Evolutionary conservation across 2,888 invertebrate genomes (phyloP), one percentile per base, ranked within the genome.

Genomic region (Hyppa rectilinea): DNA sequence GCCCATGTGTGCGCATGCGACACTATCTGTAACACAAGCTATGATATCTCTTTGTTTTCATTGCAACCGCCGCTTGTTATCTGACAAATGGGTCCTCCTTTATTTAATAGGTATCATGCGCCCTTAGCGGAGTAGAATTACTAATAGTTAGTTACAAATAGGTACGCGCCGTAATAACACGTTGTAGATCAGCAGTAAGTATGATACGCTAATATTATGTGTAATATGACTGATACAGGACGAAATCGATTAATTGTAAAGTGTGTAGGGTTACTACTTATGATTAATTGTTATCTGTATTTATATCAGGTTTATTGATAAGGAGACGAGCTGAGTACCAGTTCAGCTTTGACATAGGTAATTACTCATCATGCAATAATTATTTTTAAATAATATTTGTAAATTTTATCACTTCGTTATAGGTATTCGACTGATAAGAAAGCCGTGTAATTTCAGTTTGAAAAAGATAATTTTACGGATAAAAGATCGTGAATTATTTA

Each of bases 1-100:
- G 59, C 36, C 45, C 68, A 75, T 81, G 80, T 81, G 71, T 74
- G 63, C 29, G 66, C 43, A 7, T 76, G 68, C 78, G 84, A 79
- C 71, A 77, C 77, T 84, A 87, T 88, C 86, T 81, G 80, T 87
- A 86, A 89, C 88, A 90, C 89, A 87, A 86, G 85, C 81, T 78
- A 84, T 85, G 88, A 89, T 91, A 92, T 90, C 87, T 92, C 91
- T 92, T 92, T 94, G 92, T 94, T 94, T 93, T 93, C 91, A 92
- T 91, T 89, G 87, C 89, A 88, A 89, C 88, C 82, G 87, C 87
- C 88, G 85, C 87, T 84, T 84, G 86, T 88, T 93, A 91, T 92
- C 89, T 91, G 88, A 85, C 88, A 88, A 90, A 89, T 91, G 87
- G 84, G 85, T 75, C 58, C 75, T 87, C 87, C 87, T 90, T 92